Conservation (phyloP, 2,888 invertebrate species). For the Agrotis exclamationis region DNA sequence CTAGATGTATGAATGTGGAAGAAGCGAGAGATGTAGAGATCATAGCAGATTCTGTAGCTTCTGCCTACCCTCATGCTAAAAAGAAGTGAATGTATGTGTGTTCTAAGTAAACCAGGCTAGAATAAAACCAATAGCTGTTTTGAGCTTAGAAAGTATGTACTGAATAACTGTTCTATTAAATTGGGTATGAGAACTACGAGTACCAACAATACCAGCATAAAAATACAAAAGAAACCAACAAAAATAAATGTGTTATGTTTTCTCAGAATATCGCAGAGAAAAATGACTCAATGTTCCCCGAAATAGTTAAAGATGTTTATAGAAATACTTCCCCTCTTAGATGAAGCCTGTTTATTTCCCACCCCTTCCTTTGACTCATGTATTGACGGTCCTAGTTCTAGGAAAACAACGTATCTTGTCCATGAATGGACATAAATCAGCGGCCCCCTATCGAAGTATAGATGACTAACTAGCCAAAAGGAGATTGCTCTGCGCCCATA, state of each 20-base stretch:
- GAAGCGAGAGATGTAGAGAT: too few relatives aligned
- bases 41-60: too few relatives aligned
- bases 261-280: not conserved
- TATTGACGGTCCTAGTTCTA: not conserved
- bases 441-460: not conserved
- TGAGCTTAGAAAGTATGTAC: too few relatives aligned
- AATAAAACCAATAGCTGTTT: not conserved
- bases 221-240: not conserved
- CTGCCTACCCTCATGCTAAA: too few relatives aligned
- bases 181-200: not conserved
- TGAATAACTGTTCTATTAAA: not conserved
- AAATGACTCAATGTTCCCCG: conserved; percentile 10
- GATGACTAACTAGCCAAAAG: conserved; percentile 27
- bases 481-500: too few relatives aligned
- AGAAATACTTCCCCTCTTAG: not conserved
- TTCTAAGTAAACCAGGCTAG: too few relatives aligned
- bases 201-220: not conserved
- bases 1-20: too few relatives aligned
- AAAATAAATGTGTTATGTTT: not conserved
- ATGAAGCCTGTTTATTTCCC: not conserved
- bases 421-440: conserved; percentile 17
- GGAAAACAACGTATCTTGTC: conserved; percentile 16
- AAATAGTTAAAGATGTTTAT: not conserved
- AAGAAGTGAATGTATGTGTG: too few relatives aligned
- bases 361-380: conserved; percentile 7